phyloP scores from a whole-genome alignment of 2,888 invertebrate genomes.

The Cartodere bifasciata region DNA sequence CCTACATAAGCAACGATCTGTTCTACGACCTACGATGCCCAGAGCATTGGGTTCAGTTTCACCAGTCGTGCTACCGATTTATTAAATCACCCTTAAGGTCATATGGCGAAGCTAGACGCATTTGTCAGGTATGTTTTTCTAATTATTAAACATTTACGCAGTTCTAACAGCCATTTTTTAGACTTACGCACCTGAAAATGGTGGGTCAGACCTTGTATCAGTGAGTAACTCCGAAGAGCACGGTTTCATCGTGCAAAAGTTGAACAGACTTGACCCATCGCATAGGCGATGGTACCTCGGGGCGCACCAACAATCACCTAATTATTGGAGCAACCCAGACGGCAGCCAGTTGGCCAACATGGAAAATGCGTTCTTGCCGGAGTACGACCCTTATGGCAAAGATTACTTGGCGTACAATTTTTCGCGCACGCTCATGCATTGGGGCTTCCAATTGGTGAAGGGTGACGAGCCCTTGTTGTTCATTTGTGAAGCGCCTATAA shows the following conservation, averaged over 20 bases:
- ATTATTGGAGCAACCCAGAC: constrained; percentile 78
- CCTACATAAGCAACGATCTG: constrained; percentile 20
- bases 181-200: constrained; percentile 41
- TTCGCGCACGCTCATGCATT: constrained; percentile 56
- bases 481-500: constrained; percentile 80
- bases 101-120: constrained; percentile 67
- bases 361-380: constrained; percentile 72
- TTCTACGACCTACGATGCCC: constrained; percentile 51
- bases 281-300: constrained; percentile 81
- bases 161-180: constrained; percentile 22
- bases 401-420: constrained; percentile 73
- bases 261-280: constrained; percentile 74
- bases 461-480: constrained; percentile 67
- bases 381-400: constrained; percentile 42
- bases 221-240: constrained; percentile 78
- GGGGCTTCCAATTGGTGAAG: constrained; percentile 73
- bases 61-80: constrained; percentile 78
- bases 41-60: constrained; percentile 72
- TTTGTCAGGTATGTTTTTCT: constrained; percentile 51
- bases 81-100: constrained; percentile 74
- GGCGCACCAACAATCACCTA: constrained; percentile 58
- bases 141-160: no score
- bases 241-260: constrained; percentile 68
- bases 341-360: constrained; percentile 63
- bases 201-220: constrained; percentile 64